Evolutionary conservation across 2,888 invertebrate genomes (phyloP), one percentile per base, ranked within the genome.

Genomic region (Orthosia cruda): DNA sequence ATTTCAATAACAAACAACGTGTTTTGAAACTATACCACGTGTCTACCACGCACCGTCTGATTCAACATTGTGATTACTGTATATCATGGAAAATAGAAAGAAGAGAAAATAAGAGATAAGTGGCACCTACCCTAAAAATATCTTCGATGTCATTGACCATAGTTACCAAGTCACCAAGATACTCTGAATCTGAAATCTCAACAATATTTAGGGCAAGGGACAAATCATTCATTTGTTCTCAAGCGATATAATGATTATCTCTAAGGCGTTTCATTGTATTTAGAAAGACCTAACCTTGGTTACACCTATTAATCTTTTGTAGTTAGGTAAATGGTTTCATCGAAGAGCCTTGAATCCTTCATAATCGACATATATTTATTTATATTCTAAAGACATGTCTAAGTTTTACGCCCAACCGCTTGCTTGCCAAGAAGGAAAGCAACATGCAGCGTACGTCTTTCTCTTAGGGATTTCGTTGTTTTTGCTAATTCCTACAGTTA

Each of bases 1-100:
- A 80, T 76, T 77, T 65, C 75, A 80, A 84, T 81, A 86, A 77
- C 77, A 73, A 83, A 83, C 71, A 75, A 32, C 61, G 63, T 80
- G 67, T 83, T 73, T 68, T 77, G 64, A 66, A 55, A 62, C 61
- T 58, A 20, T 49, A 62, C 57, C 80, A 70, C 68, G 72, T 69
- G 80, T 57, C 65, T 52, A 62, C 61, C 18, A 18, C 47, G 20
- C 50, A 61, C 13, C 49, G 47, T 71, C 74, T 62, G 68, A 71
- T 63, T 69, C 65, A 79, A 74, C 26, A 74, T 65, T 74, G 50
- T 74, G 54, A 32, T 57, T 26, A 23, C 32, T n/a, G 13, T 40
- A 47, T 54, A 57, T 67, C 50, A 69, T 26, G 49, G 57, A 13
- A 45, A 67, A 55, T 73, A 7, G 26, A 13, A 45, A 32, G 75